Evolutionary conservation across 2,888 invertebrate genomes (phyloP), one percentile per base, ranked within the genome.

Genomic region (Campoletis raptor): DNA sequence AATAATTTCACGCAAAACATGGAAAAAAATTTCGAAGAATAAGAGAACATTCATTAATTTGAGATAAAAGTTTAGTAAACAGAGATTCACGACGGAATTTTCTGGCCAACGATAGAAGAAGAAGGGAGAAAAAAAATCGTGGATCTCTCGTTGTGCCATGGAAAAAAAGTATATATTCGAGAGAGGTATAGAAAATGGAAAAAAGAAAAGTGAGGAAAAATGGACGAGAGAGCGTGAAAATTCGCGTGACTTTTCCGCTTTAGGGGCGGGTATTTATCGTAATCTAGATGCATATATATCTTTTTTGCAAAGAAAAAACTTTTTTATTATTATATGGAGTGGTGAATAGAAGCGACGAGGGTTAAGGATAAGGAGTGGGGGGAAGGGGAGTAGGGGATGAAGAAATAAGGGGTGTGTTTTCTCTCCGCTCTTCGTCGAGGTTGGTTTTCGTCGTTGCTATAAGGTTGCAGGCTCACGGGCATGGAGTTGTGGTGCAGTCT

Each of bases 241-340:
- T 85, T 87, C 78, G 81, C 84, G 73, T 87, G 86, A 85, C 82
- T 88, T 88, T 87, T 87, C 80, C 81, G 81, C 72, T 88, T 86
- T 81, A 69, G 83, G 61, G 81, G 79, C 83, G 69, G 76, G 77
- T 86, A 85, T 88, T 88, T 87, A 89, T 89, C 85, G 87, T 89
- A 87, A 89, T 89, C 89, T 87, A 81, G 86, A 88, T 86, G 77
- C 82, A 87, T 88, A 87, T 85, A 88, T 89, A 48, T 82, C 73
- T 87, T 88, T 87, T 85, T 85, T 74, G 54, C 73, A 70, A 61
- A 57, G 48, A 61, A 74, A 81, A 85, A 89, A 88, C 78, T 88
- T 89, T 89, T 87, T 86, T 85, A 87, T 89, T 89, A 89, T 88
- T 87, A 87, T 85, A 82, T 85, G 70, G 74, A 81, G 61, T 81